Evolutionary conservation across 2,113 vertebrate species (phyloP).

Genomic region (Boulengeromyrus knoepffleri): DNA sequence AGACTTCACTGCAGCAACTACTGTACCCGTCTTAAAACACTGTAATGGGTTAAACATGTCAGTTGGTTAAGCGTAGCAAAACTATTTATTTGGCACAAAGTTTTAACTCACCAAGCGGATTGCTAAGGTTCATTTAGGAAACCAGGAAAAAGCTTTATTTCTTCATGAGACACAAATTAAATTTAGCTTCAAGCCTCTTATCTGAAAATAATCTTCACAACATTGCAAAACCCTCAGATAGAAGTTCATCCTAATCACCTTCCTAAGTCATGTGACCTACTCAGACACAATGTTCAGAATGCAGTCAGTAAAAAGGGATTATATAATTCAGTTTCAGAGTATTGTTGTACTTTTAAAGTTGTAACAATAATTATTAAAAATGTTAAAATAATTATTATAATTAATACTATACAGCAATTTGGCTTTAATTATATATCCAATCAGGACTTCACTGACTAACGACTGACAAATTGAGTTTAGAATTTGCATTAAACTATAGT

Average conservation of each 20-base stretch:
- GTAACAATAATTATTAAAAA: background rate
- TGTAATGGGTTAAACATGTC: background rate
- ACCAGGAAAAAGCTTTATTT: background rate
- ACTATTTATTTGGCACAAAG: slow-evolving; percentile 15
- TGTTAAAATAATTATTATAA: background rate
- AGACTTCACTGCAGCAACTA: background rate
- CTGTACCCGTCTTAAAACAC: background rate
- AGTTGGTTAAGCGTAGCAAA: background rate
- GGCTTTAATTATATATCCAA: background rate
- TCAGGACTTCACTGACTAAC: background rate
- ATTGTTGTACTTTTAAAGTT: background rate
- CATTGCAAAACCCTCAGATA: background rate
- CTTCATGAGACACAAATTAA: background rate
- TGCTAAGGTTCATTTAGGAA: slow-evolving; percentile 2
- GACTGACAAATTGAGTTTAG: background rate
- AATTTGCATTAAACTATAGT: background rate
- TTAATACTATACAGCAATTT: background rate
- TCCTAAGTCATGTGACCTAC: background rate
- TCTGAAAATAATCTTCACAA: background rate
- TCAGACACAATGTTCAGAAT: background rate
- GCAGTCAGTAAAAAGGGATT: background rate
- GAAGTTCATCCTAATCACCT: background rate
- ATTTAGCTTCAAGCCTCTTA: background rate
- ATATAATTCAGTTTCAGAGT: background rate
- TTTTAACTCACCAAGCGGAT: background rate